Evolutionary conservation across 2,113 vertebrate species (phyloP), one percentile per base, ranked within the genome.

Genomic region (Pelusios castaneus): DNA sequence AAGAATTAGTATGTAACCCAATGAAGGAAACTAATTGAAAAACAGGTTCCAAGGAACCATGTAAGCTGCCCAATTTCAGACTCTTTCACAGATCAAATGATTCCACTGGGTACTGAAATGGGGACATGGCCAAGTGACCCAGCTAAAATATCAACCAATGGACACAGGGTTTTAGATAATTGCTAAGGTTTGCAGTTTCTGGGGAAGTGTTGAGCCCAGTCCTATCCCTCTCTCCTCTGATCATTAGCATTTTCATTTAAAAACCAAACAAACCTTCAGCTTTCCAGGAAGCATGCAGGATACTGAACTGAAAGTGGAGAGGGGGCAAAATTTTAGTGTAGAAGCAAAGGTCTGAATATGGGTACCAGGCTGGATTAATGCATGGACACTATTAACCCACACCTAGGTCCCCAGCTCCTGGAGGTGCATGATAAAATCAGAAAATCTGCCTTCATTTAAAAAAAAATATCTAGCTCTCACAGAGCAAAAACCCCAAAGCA

Each of bases 31-130:
- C 25, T 84, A 73, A 96, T 84, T 54, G 90, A 91, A 92, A 58
- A 94, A 38, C 11, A 10, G 80, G 95, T 94, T 89, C 92, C 93
- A 52, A 88, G 67, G 95, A 95, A 97, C 95, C 90, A 85, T 94
- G 60, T 87, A 77, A 94, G 76, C 90, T 41, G 90, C 73, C n/a
- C 5, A 9, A 27, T 89, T 88, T 84, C n/a, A 63, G 54, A 2
- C 1, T 82, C 2, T 0, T n/a, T 49, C 8, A 9, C 3, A 8
- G 5, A n/a, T 34, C 12, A 81, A 43, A 82, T 45, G 9, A 73
- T 58, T 29, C 78, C 19, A 0, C 24, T 76, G 60, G 24, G 5
- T 34, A 77, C 88, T 45, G n/a, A 38, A 73, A 60, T 7, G 16
- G 5, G 24, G 52, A 78, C 79, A 29, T 16, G 43, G 41, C 49